Conservation (phyloP, 2,888 invertebrate genomes). For the Trichacis sp. region DNA sequence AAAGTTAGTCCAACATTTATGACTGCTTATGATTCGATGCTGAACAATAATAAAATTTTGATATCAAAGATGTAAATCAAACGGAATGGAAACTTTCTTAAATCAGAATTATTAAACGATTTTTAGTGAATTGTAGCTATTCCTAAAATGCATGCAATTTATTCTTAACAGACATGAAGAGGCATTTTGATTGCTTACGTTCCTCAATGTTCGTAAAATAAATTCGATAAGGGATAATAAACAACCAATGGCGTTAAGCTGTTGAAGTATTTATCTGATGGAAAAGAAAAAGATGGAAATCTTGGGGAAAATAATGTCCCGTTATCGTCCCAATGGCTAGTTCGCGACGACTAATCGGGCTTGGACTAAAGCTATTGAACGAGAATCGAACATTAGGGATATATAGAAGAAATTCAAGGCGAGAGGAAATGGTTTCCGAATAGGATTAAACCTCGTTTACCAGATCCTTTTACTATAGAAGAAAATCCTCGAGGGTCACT, state of each 20-base stretch:
- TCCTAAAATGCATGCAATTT: too few species aligned
- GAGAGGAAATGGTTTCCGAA: slow-evolving; percentile 61
- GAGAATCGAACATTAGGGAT: slow-evolving; percentile 27
- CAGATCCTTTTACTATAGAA: slow-evolving; percentile 67
- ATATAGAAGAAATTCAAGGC: slow-evolving; percentile 38
- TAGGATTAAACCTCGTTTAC: slow-evolving; percentile 67
- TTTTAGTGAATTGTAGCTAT: too few species aligned
- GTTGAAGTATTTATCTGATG: not conserved
- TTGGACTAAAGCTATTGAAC: slow-evolving; percentile 17
- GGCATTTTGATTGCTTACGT: too few species aligned
- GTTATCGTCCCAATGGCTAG: slow-evolving; percentile 48
- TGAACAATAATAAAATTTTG: too few species aligned
- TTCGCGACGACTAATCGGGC: slow-evolving; percentile 13
- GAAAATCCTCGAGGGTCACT: slow-evolving; percentile 64
- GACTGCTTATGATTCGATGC: too few species aligned
- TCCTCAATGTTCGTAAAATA: not conserved
- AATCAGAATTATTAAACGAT: too few species aligned
- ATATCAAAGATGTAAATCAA: too few species aligned
- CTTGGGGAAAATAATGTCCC: slow-evolving; percentile 45
- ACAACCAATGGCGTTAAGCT: not conserved
- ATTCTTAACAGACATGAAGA: too few species aligned
- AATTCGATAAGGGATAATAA: not conserved
- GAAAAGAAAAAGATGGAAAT: not conserved
- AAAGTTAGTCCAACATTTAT: too few species aligned
- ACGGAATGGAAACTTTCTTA: too few species aligned